These are phyloP conservation scores for Sebastes kiyomatsui DNA, from an alignment of 2,797 vertebrate species.

Conservation along the genomic window DNA sequence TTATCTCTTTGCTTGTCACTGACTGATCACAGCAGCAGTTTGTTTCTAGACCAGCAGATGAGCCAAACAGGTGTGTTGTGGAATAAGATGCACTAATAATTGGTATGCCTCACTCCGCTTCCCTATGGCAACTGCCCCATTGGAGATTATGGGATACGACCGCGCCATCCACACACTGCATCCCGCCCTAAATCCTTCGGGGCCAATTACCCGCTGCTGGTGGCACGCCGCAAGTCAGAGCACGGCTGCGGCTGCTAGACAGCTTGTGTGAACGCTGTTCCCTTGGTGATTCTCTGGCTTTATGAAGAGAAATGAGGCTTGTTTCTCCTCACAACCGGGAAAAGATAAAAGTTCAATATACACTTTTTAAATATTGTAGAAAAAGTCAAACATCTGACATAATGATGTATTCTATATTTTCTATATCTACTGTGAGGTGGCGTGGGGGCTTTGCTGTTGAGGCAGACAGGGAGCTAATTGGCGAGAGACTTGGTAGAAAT, in stretches of 20 bases:
- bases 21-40: constrained; percentile 44
- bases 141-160: constrained; percentile 77
- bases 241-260: constrained; percentile 79
- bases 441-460: background rate
- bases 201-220: constrained; percentile 84
- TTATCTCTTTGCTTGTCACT: background rate
- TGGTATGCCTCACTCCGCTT: constrained; percentile 73
- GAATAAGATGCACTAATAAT: constrained; percentile 81
- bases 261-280: constrained; percentile 56
- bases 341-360: background rate
- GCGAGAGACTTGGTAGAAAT: constrained; percentile 67
- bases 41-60: constrained; percentile 37
- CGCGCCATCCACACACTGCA: constrained; percentile 61
- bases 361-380: background rate
- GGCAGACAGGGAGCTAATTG: constrained; percentile 67
- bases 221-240: constrained; percentile 82
- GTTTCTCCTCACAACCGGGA: constrained; percentile 4
- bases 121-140: constrained; percentile 80
- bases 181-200: constrained; percentile 67
- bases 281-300: constrained; percentile 59
- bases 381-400: background rate
- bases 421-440: background rate
- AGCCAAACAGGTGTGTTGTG: constrained; percentile 78
- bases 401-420: background rate
- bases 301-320: constrained; percentile 35